Percentiles rank a stretch among this genome's conserved stretches.
Conservation (phyloP, 1,140 invertebrate species). For the Dendrolimus punctatus region DNA sequence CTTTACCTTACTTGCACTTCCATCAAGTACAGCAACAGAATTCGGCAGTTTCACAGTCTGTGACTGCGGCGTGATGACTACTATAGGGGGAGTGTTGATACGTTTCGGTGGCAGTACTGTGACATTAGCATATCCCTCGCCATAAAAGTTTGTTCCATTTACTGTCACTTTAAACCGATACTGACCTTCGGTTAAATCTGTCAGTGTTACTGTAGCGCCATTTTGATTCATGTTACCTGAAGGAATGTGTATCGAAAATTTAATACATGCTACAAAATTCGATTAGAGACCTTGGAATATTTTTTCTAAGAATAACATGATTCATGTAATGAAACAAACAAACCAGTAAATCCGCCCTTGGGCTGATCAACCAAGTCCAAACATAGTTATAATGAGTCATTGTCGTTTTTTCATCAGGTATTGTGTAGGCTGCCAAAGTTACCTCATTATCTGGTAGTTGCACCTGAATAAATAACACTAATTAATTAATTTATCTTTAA, state of each 20-base stretch:
- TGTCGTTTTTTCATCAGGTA: constrained; percentile 81
- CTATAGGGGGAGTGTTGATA: constrained; percentile 88
- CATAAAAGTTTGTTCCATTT: constrained; percentile 84
- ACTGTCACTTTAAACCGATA: constrained; percentile 91
- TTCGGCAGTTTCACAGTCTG: constrained; percentile 93
- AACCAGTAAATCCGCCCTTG: constrained; percentile 78
- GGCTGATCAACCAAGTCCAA: constrained; percentile 91
- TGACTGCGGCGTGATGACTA: constrained; percentile 86
- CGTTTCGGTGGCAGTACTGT: constrained; percentile 92
- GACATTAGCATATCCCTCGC: constrained; percentile 91
- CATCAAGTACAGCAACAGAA: constrained; percentile 91
- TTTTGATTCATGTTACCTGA: constrained; percentile 89
- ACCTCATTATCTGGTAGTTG: constrained; percentile 83
- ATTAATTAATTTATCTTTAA: background rate
- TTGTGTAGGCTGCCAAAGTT: constrained; percentile 84
- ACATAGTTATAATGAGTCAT: constrained; percentile 88
- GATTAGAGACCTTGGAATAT: no score
- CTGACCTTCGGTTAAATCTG: constrained; percentile 85
- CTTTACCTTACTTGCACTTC: constrained; percentile 73
- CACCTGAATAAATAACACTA: constrained; percentile 36
- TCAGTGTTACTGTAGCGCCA: constrained; percentile 82
- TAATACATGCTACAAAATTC: no score
- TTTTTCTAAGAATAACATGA: no score
- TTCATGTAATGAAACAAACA: no score
- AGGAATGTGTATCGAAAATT: background rate